Evolutionary conservation across 2,888 invertebrate genomes (phyloP).

Genomic region (Hydrotaea diabolus): DNA sequence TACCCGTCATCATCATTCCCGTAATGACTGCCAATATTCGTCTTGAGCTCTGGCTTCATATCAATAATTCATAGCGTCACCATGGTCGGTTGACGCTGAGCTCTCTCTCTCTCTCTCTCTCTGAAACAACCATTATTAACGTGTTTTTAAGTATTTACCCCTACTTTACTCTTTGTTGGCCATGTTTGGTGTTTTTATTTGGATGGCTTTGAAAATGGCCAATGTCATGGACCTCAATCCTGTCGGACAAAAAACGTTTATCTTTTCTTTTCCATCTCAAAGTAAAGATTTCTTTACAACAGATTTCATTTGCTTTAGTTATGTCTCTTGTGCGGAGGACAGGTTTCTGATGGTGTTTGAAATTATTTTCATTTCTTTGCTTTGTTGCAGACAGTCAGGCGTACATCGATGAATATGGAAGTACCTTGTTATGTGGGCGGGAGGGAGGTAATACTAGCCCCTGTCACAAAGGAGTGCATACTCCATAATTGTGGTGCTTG

Average conservation of each 20-base stretch:
- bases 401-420: too few relatives aligned
- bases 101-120: background rate
- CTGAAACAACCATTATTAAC: background rate
- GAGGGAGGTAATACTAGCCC: too few relatives aligned
- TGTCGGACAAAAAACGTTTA: background rate
- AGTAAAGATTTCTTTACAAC: background rate
- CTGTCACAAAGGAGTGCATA: too few relatives aligned
- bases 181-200: background rate
- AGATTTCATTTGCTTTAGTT: background rate
- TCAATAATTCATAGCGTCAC: background rate
- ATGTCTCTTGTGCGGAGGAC: background rate
- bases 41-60: background rate
- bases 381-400: too few relatives aligned
- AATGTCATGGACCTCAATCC: slow-evolving; percentile 63
- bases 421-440: too few relatives aligned
- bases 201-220: slow-evolving; percentile 14
- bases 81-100: background rate
- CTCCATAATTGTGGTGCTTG: too few relatives aligned
- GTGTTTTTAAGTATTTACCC: background rate
- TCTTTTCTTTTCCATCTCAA: background rate
- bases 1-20: background rate
- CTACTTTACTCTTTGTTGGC: background rate
- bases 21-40: background rate
- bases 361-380: background rate
- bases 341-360: background rate